phyloP scores from a whole-genome alignment of 2,888 invertebrate genomes.

The Patella caerulea region DNA sequence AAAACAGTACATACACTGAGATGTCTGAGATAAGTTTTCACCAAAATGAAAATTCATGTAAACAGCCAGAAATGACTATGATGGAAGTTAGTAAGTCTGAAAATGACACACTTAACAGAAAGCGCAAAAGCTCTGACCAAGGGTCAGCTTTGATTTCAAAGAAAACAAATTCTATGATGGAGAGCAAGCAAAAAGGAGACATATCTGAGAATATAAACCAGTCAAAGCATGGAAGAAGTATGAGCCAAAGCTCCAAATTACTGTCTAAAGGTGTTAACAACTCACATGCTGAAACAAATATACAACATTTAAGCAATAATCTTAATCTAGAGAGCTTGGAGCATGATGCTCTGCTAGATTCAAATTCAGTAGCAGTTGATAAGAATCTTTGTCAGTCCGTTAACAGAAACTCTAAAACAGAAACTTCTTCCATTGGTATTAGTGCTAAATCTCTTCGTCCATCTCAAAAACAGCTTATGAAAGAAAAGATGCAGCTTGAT shows the following conservation, averaged over 20 bases:
- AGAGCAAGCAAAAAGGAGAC: background rate
- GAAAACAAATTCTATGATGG: conserved; percentile 12
- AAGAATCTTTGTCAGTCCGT: conserved; percentile 26
- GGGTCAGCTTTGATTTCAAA: conserved; percentile 10
- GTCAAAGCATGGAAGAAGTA: background rate
- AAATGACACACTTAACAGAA: conserved; percentile 15
- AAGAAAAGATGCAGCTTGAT: conserved; percentile 49
- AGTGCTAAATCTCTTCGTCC: conserved; percentile 43
- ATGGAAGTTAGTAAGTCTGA: conserved; percentile 6
- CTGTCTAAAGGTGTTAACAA: background rate
- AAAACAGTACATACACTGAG: background rate
- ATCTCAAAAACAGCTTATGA: conserved; percentile 48
- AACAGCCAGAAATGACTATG: background rate
- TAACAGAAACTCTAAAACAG: conserved; percentile 16
- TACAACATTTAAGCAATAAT: conserved; percentile 20
- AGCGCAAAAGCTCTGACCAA: conserved; percentile 13
- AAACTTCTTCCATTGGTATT: conserved; percentile 49
- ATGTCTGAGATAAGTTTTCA: background rate
- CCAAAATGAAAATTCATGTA: background rate
- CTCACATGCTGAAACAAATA: background rate
- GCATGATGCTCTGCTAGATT: conserved; percentile 58
- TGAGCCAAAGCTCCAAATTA: background rate
- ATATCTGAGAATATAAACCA: background rate
- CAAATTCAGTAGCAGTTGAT: conserved; percentile 38
- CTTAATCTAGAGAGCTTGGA: conserved; percentile 51